A percentile compares a stretch with the other conserved stretches of the same genome.
Conservation (phyloP, 2,888 invertebrate genomes). For the Aphidoletes aphidimyza region DNA sequence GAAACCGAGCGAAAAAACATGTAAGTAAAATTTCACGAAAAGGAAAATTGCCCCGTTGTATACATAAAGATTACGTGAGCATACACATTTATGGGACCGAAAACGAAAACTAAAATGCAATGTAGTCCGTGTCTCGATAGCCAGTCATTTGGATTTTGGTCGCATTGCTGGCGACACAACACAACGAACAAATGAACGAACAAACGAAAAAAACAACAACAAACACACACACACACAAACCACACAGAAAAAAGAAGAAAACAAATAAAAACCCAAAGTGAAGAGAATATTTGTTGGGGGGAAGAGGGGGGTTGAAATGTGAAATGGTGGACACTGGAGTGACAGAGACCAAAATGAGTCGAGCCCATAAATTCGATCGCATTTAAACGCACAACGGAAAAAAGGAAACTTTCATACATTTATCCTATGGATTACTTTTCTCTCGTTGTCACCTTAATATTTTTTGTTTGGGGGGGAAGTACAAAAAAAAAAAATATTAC, state of each 20-base stretch:
- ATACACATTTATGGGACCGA: conserved; percentile 15
- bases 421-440: neutral
- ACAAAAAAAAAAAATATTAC: neutral
- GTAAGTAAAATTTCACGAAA: conserved; percentile 14
- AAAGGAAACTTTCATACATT: neutral
- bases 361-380: too few relatives aligned
- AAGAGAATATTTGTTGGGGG: too few relatives aligned
- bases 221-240: too few relatives aligned
- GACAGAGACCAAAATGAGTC: too few relatives aligned
- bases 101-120: conserved; percentile 1
- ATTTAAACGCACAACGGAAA: too few relatives aligned
- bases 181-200: neutral
- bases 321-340: too few relatives aligned
- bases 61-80: conserved; percentile 5
- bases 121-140: conserved; percentile 45
- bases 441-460: conserved; percentile 16
- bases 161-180: neutral
- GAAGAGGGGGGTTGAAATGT: too few relatives aligned
- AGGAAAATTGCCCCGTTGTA: neutral
- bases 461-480: too few relatives aligned
- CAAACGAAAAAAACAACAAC: neutral
- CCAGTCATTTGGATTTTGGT: conserved; percentile 34
- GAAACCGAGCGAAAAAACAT: neutral
- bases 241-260: too few relatives aligned
- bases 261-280: too few relatives aligned